A percentile compares a stretch with the other conserved stretches of the same genome.
phyloP scores from a whole-genome alignment of 2,888 invertebrate species.

The Reticulitermes lucifugus region DNA sequence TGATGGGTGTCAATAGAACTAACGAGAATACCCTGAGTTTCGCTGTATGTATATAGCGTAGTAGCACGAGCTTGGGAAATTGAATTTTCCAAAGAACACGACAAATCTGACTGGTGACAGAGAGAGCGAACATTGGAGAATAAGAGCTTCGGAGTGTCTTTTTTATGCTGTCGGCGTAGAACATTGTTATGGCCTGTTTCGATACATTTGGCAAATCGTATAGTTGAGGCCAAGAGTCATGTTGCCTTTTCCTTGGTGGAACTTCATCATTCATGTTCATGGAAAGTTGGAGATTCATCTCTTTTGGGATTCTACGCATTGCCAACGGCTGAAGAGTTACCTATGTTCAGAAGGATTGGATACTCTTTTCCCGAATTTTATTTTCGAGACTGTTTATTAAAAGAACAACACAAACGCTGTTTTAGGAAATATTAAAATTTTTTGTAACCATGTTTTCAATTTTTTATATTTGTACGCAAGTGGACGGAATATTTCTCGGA shows the following conservation, averaged over 20 bases:
- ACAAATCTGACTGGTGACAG: conserved; percentile 1
- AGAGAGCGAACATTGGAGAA: not conserved
- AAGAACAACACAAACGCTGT: too few relatives aligned
- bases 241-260: too few relatives aligned
- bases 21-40: not conserved
- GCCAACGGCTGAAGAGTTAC: too few relatives aligned
- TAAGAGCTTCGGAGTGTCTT: not conserved
- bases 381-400: too few relatives aligned
- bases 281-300: not conserved
- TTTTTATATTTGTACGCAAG: too few relatives aligned
- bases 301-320: too few relatives aligned
- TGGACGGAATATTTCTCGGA: too few relatives aligned
- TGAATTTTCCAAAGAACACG: conserved; percentile 15
- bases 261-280: not conserved
- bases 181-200: not conserved
- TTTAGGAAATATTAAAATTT: too few relatives aligned
- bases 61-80: not conserved
- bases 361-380: too few relatives aligned
- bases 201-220: conserved; percentile 10
- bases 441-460: too few relatives aligned
- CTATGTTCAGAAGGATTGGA: too few relatives aligned
- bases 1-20: conserved; percentile 11
- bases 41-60: not conserved
- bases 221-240: not conserved
- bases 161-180: not conserved